Evolutionary conservation across 2,888 invertebrate genomes (phyloP).

Genomic region (Dicycla oo): DNA sequence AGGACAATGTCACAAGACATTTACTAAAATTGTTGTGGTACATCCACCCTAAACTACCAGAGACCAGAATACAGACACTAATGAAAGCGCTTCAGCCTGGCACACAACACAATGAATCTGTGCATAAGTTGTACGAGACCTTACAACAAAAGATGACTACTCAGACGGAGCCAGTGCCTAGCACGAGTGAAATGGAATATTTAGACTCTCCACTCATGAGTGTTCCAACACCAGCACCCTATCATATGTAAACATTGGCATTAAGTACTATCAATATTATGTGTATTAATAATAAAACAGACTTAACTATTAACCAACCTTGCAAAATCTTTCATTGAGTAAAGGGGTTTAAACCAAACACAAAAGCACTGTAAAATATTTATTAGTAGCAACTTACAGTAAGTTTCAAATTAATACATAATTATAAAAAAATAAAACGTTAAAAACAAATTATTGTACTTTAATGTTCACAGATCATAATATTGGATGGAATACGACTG

Average conservation of each 20-base stretch:
- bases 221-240: conserved; percentile 95
- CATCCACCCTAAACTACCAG: conserved; percentile 95
- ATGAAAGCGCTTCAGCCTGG: conserved; percentile 95
- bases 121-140: conserved; percentile 94
- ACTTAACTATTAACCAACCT: conserved; percentile 2
- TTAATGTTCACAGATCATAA: conserved; percentile 45
- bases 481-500: conserved; percentile 74
- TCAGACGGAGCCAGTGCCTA: conserved; percentile 92
- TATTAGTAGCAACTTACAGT: conserved; percentile 86
- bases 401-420: conserved; percentile 75
- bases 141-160: conserved; percentile 94
- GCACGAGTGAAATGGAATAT: conserved; percentile 93
- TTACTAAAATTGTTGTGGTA: conserved; percentile 97
- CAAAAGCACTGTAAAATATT: conserved; percentile 80
- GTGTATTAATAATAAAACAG: conserved; percentile 43
- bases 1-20: conserved; percentile 98
- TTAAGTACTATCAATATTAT: conserved; percentile 21
- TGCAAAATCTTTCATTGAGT: not conserved
- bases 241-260: conserved; percentile 82
- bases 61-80: conserved; percentile 94
- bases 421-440: conserved; percentile 65
- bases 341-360: conserved; percentile 19
- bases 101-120: conserved; percentile 95
- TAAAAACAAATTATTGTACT: conserved; percentile 59
- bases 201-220: conserved; percentile 96